These are phyloP conservation scores for Gila robusta DNA, from an alignment of 2,797 vertebrate genomes.

Conservation along the genomic window DNA sequence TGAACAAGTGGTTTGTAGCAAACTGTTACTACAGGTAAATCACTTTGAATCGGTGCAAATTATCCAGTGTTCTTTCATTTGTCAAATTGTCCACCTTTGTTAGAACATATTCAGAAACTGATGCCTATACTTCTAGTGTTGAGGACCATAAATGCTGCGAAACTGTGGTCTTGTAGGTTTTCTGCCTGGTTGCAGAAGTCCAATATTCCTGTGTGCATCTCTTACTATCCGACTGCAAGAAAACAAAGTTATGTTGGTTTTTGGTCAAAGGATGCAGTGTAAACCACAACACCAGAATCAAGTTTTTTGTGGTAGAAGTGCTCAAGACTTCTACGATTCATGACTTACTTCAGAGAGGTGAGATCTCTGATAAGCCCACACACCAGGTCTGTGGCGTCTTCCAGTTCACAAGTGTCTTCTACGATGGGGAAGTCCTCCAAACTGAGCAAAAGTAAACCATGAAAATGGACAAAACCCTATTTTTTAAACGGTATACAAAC, in stretches of 20 bases:
- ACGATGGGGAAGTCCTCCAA: slow-evolving; percentile 27
- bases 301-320: background rate
- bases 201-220: slow-evolving; percentile 82
- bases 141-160: slow-evolving; percentile 31
- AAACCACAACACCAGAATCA: background rate
- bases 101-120: slow-evolving; percentile 7
- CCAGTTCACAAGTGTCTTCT: slow-evolving; percentile 52
- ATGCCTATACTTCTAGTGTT: slow-evolving; percentile 21
- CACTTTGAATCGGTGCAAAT: background rate
- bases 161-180: slow-evolving; percentile 56
- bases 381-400: slow-evolving; percentile 82
- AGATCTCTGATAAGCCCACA: slow-evolving; percentile 85
- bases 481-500: too few relatives aligned
- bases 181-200: slow-evolving; percentile 68
- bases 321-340: background rate
- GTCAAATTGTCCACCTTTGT: background rate
- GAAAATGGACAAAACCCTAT: background rate
- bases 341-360: slow-evolving; percentile 87
- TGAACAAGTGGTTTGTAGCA: background rate
- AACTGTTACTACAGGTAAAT: background rate
- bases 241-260: background rate
- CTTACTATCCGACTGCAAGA: slow-evolving; percentile 81
- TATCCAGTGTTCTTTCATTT: background rate
- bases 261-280: background rate
- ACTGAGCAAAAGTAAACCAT: slow-evolving; percentile 4